phyloP scores from a whole-genome alignment of 2,113 vertebrate species.

The Psophia crepitans region DNA sequence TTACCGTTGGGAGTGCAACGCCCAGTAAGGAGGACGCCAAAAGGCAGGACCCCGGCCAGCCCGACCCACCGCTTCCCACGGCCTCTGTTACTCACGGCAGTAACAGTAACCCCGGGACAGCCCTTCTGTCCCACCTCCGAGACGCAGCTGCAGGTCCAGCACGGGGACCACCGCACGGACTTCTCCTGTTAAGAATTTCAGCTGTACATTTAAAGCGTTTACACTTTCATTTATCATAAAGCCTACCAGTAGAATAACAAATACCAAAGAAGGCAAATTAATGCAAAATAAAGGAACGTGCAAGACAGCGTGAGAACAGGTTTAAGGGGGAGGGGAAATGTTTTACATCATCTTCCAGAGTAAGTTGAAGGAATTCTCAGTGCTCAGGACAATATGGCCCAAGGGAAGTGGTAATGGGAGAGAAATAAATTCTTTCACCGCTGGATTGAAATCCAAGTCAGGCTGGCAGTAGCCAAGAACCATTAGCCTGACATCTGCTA shows the following conservation, averaged over 20 bases:
- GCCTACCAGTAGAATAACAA: background rate
- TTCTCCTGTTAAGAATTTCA: background rate
- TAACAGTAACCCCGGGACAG: background rate
- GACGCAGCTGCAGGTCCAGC: background rate
- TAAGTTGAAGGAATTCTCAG: background rate
- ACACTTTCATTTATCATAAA: background rate
- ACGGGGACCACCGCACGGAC: background rate
- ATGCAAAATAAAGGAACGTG: background rate
- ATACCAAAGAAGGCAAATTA: background rate
- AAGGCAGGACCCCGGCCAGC: background rate
- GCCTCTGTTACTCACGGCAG: background rate
- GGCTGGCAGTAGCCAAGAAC: slow-evolving; percentile 44
- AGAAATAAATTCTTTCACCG: slow-evolving; percentile 49
- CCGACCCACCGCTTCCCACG: background rate
- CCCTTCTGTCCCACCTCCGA: background rate
- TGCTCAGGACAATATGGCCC: background rate
- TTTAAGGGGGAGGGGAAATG: background rate
- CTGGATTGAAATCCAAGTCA: slow-evolving; percentile 47
- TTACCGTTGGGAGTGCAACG: background rate
- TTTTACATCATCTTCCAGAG: background rate
- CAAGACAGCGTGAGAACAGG: background rate
- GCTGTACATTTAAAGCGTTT: background rate
- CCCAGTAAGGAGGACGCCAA: background rate
- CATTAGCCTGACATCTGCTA: slow-evolving; percentile 54
- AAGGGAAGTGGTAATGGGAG: slow-evolving; percentile 23